phyloP scores from a whole-genome alignment of 2,113 vertebrate species.

The Trichomycterus rosablanca region DNA sequence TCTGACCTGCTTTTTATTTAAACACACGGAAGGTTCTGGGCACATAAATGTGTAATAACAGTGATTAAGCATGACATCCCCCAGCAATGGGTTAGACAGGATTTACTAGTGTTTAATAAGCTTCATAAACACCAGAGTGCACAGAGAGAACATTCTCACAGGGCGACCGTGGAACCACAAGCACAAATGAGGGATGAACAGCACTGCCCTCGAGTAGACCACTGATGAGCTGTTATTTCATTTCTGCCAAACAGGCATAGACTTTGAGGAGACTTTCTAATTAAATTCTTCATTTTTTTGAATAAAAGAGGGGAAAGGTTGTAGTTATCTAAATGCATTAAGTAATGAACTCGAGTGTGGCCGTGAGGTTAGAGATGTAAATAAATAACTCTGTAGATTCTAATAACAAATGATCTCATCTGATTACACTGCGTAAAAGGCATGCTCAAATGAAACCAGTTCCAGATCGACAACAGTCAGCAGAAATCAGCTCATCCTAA shows the following conservation, averaged over 20 bases:
- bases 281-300: constrained; percentile 14
- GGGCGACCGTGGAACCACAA: not conserved
- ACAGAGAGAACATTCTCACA: constrained; percentile 1
- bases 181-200: constrained; percentile 5
- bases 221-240: constrained; percentile 25
- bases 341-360: not conserved
- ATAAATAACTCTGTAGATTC: constrained; percentile 12
- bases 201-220: constrained; percentile 1
- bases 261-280: constrained; percentile 25
- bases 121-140: not conserved
- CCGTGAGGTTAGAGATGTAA: constrained; percentile 10
- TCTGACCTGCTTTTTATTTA: too few relatives aligned
- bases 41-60: too few relatives aligned
- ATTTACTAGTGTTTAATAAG: not conserved
- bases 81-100: too few relatives aligned
- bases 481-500: not conserved
- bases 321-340: not conserved
- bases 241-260: constrained; percentile 32
- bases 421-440: constrained; percentile 10
- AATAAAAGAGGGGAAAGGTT: not conserved
- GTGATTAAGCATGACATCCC: too few relatives aligned
- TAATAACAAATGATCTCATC: constrained; percentile 25
- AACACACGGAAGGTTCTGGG: too few relatives aligned
- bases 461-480: not conserved
- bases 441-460: not conserved